These are phyloP conservation scores for Nesidiocoris tenuis DNA, from an alignment of 2,888 invertebrate species.

Conservation along the genomic window DNA sequence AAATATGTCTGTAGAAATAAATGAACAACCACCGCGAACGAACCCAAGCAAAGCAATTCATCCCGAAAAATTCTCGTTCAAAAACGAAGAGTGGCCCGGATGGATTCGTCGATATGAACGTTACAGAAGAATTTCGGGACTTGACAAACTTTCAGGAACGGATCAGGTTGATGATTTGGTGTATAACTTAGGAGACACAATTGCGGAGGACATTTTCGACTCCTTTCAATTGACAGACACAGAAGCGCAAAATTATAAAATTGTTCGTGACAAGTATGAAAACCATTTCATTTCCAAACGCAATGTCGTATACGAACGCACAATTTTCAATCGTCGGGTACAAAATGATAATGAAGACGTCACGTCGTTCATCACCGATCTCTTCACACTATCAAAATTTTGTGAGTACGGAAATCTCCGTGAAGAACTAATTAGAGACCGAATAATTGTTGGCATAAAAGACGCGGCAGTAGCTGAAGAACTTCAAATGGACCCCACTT, in stretches of 20 bases:
- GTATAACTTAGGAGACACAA: slow-evolving; percentile 7
- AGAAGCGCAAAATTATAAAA: slow-evolving; percentile 4
- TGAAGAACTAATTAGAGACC: slow-evolving; percentile 51
- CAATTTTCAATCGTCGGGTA: slow-evolving; percentile 43
- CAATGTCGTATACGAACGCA: slow-evolving; percentile 50
- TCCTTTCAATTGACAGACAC: slow-evolving; percentile 14
- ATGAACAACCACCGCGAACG: neutral
- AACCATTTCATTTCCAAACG: slow-evolving; percentile 49
- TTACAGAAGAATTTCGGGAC: slow-evolving; percentile 1
- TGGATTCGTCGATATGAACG: slow-evolving; percentile 9
- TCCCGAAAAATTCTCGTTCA: slow-evolving; percentile 3
- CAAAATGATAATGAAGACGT: slow-evolving; percentile 22
- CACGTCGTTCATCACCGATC: slow-evolving; percentile 23
- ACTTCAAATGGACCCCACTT: neutral
- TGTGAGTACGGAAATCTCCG: slow-evolving; percentile 49
- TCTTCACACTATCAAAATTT: slow-evolving; percentile 47
- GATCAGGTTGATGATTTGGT: slow-evolving; percentile 28
- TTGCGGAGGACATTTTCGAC: slow-evolving; percentile 35
- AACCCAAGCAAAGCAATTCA: neutral
- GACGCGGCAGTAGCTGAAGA: slow-evolving; percentile 7
- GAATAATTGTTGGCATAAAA: slow-evolving; percentile 48
- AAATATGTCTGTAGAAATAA: neutral
- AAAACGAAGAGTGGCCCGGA: slow-evolving; percentile 7
- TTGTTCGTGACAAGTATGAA: slow-evolving; percentile 24
- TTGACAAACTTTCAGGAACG: neutral